These are phyloP conservation scores for Tortricodes alternella DNA, from an alignment of 2,888 invertebrate species.

Conservation along the genomic window DNA sequence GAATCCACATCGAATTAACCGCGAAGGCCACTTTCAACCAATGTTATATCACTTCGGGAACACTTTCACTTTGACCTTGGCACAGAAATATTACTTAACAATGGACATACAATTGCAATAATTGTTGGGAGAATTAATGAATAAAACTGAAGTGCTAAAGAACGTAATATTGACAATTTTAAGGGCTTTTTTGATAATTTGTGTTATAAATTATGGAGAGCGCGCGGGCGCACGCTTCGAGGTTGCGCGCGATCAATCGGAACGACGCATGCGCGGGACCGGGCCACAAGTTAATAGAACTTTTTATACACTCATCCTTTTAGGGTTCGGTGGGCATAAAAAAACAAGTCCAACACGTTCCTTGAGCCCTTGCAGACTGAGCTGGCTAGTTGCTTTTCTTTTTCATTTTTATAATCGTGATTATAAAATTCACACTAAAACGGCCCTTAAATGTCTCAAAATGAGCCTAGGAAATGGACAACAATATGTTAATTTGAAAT, in stretches of 20 bases:
- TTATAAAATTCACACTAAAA: background rate
- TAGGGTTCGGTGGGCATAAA: conserved; percentile 51
- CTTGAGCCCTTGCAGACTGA: background rate
- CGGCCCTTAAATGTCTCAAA: too few relatives aligned
- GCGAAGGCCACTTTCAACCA: background rate
- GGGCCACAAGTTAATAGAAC: conserved; percentile 41
- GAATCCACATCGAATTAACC: background rate
- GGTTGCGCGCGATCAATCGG: conserved; percentile 51
- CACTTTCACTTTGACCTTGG: background rate
- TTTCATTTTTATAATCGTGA: background rate
- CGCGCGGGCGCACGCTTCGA: conserved; percentile 37
- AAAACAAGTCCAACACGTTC: conserved; percentile 18
- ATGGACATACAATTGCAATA: too few relatives aligned
- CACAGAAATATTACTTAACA: background rate
- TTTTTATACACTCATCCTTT: conserved; percentile 58
- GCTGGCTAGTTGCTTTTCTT: background rate
- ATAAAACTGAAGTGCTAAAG: background rate
- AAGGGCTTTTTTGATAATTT: background rate
- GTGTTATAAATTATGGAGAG: conserved; percentile 3
- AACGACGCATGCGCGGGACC: conserved; percentile 42
- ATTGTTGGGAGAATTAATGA: background rate
- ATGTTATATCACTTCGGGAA: background rate
- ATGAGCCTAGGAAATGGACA: too few relatives aligned
- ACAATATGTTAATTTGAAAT: too few relatives aligned
- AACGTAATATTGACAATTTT: too few relatives aligned